Percentiles rank a stretch among this genome's conserved stretches.
phyloP scores from a whole-genome alignment of 1,140 invertebrate genomes.

The Apis laboriosa region DNA sequence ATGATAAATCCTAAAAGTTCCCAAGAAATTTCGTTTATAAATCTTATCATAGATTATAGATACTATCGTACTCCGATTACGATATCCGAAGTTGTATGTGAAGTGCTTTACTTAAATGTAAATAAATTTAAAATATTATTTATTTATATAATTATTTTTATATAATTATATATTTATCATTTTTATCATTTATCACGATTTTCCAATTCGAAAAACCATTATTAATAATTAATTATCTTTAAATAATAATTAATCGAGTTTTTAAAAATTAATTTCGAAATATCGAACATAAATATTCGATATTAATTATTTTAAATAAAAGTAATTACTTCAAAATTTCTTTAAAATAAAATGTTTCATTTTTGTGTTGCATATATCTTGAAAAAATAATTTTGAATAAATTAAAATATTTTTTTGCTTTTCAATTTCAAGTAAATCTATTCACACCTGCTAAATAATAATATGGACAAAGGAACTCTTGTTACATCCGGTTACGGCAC shows the following conservation, averaged over 20 bases:
- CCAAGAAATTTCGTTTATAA: no score
- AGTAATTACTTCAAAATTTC: no score
- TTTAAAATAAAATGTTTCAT: no score
- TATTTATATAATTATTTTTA: no score
- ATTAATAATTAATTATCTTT: neutral
- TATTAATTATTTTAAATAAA: no score
- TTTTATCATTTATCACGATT: neutral
- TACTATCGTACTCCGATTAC: neutral
- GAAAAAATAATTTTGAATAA: neutral
- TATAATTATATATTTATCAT: no score
- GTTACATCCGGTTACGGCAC: conserved; percentile 57
- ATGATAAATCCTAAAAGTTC: neutral
- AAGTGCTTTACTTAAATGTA: neutral
- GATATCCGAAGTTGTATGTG: neutral
- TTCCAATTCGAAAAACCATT: neutral
- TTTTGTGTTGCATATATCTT: no score
- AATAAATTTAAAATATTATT: neutral
- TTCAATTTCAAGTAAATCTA: neutral
- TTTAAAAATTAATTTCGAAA: neutral
- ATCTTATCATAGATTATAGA: neutral
- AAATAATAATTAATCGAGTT: neutral
- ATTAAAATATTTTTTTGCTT: neutral
- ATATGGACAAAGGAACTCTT: conserved; percentile 30
- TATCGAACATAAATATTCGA: no score
- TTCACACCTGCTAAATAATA: conserved; percentile 61